Evolutionary conservation across 1,140 invertebrate genomes (phyloP).

Genomic region (Ostrea edulis): DNA sequence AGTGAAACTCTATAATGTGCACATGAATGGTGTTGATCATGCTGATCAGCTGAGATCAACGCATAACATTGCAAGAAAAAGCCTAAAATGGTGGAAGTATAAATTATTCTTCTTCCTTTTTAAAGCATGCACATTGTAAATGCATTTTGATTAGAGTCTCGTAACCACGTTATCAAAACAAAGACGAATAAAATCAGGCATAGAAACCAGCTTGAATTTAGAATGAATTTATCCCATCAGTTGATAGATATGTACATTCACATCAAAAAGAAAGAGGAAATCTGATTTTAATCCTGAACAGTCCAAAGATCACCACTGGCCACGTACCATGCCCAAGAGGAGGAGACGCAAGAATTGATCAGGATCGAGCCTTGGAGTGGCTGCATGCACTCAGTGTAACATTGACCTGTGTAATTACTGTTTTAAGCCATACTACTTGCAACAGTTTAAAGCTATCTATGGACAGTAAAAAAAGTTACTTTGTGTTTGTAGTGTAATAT

Average conservation of each 20-base stretch:
- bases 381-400: not conserved
- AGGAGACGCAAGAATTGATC: not conserved
- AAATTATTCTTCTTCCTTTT: constrained; percentile 54
- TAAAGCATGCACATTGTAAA: constrained; percentile 42
- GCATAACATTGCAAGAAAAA: constrained; percentile 36
- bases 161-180: constrained; percentile 26
- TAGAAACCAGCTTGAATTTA: too few relatives aligned
- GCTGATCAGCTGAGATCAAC: constrained; percentile 49
- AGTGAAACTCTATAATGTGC: constrained; percentile 36
- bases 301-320: not conserved
- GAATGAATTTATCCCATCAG: constrained; percentile 44
- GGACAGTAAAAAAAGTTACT: too few relatives aligned
- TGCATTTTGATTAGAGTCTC: constrained; percentile 50
- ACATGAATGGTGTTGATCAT: constrained; percentile 51
- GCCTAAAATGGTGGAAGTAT: constrained; percentile 50
- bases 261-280: constrained; percentile 23
- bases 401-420: constrained; percentile 25
- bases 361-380: too few relatives aligned
- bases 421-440: not conserved
- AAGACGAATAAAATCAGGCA: too few relatives aligned
- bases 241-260: not conserved
- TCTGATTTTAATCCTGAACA: not conserved
- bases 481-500: too few relatives aligned
- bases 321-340: not conserved
- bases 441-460: too few relatives aligned